Percentiles rank a stretch among this genome's conserved stretches.
phyloP scores from a whole-genome alignment of 1,140 invertebrate genomes.

The Polyergus mexicanus region DNA sequence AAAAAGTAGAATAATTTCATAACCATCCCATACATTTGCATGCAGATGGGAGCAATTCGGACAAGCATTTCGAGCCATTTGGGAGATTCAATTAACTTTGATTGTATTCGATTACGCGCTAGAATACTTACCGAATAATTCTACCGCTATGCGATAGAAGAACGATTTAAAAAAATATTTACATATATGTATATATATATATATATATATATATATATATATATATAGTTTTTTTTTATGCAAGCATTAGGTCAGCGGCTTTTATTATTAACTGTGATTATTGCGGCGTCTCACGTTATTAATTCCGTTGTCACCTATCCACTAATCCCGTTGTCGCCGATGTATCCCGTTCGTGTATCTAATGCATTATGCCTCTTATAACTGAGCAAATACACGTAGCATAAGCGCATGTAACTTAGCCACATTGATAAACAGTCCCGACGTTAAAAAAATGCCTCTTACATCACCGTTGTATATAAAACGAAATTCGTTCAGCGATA shows the following conservation, averaged over 20 bases:
- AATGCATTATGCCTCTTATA: neutral
- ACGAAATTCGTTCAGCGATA: neutral
- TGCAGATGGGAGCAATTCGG: neutral
- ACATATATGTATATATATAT: too few species aligned
- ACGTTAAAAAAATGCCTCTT: conserved; percentile 28
- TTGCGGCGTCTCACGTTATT: neutral
- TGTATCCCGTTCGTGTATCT: neutral
- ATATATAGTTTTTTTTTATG: neutral
- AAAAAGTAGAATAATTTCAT: neutral
- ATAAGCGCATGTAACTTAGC: neutral
- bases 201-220: neutral
- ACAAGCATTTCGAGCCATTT: neutral
- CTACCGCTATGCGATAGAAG: neutral
- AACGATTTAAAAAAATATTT: conserved; percentile 4
- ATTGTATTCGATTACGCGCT: conserved; percentile 28
- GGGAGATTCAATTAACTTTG: conserved; percentile 4
- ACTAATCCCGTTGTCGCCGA: neutral
- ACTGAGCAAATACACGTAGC: too few species aligned
- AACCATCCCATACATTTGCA: neutral
- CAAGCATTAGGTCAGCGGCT: conserved; percentile 25
- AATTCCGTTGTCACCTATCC: neutral
- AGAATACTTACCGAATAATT: too few species aligned
- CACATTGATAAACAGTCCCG: neutral
- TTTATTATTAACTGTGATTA: conserved; percentile 36
- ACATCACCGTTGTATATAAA: conserved; percentile 36